Evolutionary conservation across 2,113 vertebrate genomes (phyloP).

Genomic region (Sorex fumeus): DNA sequence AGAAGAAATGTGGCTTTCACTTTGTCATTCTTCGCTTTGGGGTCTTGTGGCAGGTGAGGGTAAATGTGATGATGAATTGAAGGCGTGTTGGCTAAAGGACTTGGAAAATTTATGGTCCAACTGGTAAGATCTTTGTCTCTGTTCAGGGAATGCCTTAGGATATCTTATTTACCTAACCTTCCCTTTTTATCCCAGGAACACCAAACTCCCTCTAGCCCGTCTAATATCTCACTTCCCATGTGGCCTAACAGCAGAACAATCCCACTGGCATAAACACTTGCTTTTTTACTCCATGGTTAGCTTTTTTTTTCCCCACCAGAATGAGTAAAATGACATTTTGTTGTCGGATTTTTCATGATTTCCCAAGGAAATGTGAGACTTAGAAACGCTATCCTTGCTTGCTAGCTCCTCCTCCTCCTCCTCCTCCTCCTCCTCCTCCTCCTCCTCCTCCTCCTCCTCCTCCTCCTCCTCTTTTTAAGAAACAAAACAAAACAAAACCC

Average conservation of each 20-base stretch:
- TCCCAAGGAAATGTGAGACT: conserved; percentile 31
- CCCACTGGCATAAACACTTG: background rate
- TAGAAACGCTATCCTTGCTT: conserved; percentile 24
- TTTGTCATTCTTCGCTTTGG: conserved; percentile 33
- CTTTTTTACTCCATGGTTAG: conserved; percentile 19
- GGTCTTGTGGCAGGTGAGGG: background rate
- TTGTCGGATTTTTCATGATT: conserved; percentile 25
- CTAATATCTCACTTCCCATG: background rate
- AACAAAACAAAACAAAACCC: too few relatives aligned
- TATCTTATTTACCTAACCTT: background rate
- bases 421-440: background rate
- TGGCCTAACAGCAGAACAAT: background rate
- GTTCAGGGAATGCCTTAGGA: background rate
- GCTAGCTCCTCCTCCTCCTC: background rate
- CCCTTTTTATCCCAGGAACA: background rate
- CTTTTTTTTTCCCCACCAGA: conserved; percentile 39
- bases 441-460: too few relatives aligned
- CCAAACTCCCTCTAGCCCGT: background rate
- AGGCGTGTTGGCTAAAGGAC: background rate
- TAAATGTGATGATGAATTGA: background rate
- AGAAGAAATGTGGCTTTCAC: background rate
- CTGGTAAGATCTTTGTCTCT: background rate
- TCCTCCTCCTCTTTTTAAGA: background rate
- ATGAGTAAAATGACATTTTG: conserved; percentile 30
- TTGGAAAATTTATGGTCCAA: background rate